Conservation (phyloP, 92 coral and sea anemone genomes). For the Isaurus tuberculatus region DNA sequence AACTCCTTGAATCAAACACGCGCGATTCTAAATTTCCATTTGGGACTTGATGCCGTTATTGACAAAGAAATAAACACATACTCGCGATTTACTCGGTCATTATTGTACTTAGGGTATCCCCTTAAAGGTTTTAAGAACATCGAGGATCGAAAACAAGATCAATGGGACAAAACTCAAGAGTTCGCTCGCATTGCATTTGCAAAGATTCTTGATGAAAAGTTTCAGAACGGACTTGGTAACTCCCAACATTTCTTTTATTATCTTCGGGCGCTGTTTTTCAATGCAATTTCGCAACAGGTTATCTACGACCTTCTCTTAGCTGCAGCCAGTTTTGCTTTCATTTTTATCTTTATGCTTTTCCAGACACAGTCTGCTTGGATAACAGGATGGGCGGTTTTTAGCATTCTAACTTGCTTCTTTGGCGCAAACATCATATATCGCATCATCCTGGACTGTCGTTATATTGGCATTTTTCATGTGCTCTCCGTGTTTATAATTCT, state of each 20-base stretch:
- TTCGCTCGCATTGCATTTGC: constrained; percentile 84
- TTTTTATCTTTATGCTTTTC: constrained; percentile 86
- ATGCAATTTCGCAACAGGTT: constrained; percentile 91
- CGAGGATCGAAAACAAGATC: constrained; percentile 78
- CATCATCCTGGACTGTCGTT: constrained; percentile 86
- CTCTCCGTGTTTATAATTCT: constrained; percentile 94
- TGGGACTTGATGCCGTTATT: constrained; percentile 79
- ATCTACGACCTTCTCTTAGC: constrained; percentile 90
- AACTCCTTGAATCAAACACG: constrained; percentile 72
- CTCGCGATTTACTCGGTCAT: constrained; percentile 80
- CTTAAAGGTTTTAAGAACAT: constrained; percentile 83
- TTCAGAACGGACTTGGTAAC: constrained; percentile 75
- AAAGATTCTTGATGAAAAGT: constrained; percentile 63
- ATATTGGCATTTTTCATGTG: constrained; percentile 93
- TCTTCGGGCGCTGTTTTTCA: constrained; percentile 85
- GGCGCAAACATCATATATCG: constrained; percentile 91
- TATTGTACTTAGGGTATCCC: constrained; percentile 85
- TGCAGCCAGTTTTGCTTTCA: constrained; percentile 93
- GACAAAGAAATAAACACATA: constrained; percentile 44
- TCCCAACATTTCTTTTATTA: constrained; percentile 75
- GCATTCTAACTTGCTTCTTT: constrained; percentile 88
- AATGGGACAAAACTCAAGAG: constrained; percentile 74
- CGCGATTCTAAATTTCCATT: constrained; percentile 81
- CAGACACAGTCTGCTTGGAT: constrained; percentile 95
- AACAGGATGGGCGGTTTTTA: constrained; percentile 94